Evolutionary conservation across 2,888 invertebrate genomes (phyloP), one percentile per base, ranked within the genome.

Genomic region (Drosophila vallismaia): DNA sequence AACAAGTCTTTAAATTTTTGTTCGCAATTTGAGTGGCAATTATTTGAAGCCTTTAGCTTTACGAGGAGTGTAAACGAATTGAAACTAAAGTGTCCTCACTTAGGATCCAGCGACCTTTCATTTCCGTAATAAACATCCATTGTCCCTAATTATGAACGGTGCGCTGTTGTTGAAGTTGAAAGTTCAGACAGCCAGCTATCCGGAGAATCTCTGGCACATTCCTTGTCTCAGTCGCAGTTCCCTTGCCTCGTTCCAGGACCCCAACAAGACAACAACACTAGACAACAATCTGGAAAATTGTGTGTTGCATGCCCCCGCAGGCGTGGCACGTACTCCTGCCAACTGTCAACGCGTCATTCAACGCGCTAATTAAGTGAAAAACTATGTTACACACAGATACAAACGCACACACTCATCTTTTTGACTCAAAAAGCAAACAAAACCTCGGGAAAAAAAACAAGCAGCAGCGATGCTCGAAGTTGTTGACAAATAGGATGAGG

Each of bases 331-430:
- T 82, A 77, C 56, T 45, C 46, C 59, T 79, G 81, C 69, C 72
- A 78, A 77, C 79, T 84, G 79, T 82, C 84, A 76, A 69, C 84
- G 76, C 79, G 79, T 82, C 82, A 79, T 77, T 82, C 82, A 71
- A 67, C 73, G 84, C 74, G 86, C 84, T 86, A 85, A 85, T 85
- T 85, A 85, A 85, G 85, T 85, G 86, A 86, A 82, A 85, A 85
- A 84, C 82, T 82, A 74, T 77, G 83, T 85, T 85, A 51, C 67
- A 66, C 72, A 71, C 63, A 71, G 19, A 71, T 52, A 60, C 45
- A 49, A 54, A 36, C 50, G 12, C 24, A 45, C 38, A 45, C 38
- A 26, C 24, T 33, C 57, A 66, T 55, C 44, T 74, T 59, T 64
- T 73, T 72, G 67, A 73, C 73, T 55, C 54, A 57, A 63, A 71